Base-by-base conservation (phyloP, 2,888 invertebrate genomes). In the Blastobasis adustella region DNA sequence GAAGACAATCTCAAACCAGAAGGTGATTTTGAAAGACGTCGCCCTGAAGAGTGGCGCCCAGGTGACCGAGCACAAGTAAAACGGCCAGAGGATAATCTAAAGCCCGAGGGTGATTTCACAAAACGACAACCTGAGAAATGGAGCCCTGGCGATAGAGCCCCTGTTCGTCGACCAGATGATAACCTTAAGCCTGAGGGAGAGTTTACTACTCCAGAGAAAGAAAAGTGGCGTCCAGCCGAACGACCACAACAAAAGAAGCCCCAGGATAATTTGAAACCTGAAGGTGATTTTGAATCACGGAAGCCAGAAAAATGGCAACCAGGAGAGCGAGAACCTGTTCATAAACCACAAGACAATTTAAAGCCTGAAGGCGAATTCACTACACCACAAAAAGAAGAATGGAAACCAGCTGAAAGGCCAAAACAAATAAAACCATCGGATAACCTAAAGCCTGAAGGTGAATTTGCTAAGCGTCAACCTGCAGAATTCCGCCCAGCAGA, bases 1-100 rank as follows among this genome's bases (percentile, higher is more conserved):
- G 69, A 79, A 10, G 91, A 92, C 60, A 91, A 91, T 67, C 62
- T 92, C 0, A 75, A 73, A 57, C 89, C 90, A 0, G 92, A 92
- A 66, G 92, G 92, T 1, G 89, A 91, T 5, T 86, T 86, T 46
- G 86, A 89, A 63, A 67, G 73, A 62, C 69, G 63, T 5, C 63
- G 63, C 42, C 76, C 67, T 46, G 75, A 77, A 45, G 70, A 73
- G 49, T 88, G 78, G 57, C 69, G 68, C 5, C 87, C 89, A 5
- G 89, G 85, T 9, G 91, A 91, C 52, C 71, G 85, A 10, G 79
- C 75, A 7, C 69, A 67, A 44, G 82, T 61, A 4, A 76, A 70
- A 9, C 74, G 71, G 49, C 83, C 79, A 0, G 59, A 74, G 41
- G 91, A 91, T 57, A 91, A 91, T 66, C 64, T 91, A 0, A 67